Base-by-base conservation (phyloP, 2,797 vertebrate genomes). In the Myotis pilosus region DNA sequence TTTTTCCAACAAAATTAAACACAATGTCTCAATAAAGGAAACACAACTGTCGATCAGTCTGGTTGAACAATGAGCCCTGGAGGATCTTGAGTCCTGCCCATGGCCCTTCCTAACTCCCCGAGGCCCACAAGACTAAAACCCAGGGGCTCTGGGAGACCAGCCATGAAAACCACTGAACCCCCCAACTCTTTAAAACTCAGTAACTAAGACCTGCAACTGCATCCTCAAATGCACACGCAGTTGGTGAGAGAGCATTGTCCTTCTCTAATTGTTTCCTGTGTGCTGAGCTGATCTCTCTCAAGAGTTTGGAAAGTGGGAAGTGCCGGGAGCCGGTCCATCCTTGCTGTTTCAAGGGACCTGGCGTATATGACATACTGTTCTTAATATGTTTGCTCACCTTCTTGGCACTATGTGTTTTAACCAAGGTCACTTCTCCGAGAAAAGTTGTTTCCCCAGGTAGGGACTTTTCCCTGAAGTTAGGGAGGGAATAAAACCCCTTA, bases 1-100 rank as follows among this genome's bases (percentile, higher is more conserved):
- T 79, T 53, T 36, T 16, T 3, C 7, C 33, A 78, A 38, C 19
- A 88, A 82, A 94, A 92, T 78, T 28, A 41, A 91, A 44, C 7
- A 7, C 38, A 55, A 47, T 72, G 83, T 19, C 20, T 53, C 47
- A 64, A 36, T 36, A 30, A 60, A 87, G 44, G 72, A 57, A 81
- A 11, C 16, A 1, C 33, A 71, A 57, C 12, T 51, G 38, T 36
- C 30, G 2, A 19, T 51, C 25, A 33, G 33, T 82, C 41, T 76
- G 23, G 38, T 17, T 69, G 72, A 86, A 86, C 36, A 89, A 10
- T 15, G 15, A 36, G 22, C 23, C 23, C 8, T 30, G 38, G 6
- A 15, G 15, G 55, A 28, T 17, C 17, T 75, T 36, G 47, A 13
- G 20, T 33, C 3, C 78, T 91, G 23, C 16, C 28, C 38, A 6